Evolutionary conservation across 2,113 vertebrate species (phyloP), one percentile per base, ranked within the genome.

Genomic region (Chascanopsetta lugubris): DNA sequence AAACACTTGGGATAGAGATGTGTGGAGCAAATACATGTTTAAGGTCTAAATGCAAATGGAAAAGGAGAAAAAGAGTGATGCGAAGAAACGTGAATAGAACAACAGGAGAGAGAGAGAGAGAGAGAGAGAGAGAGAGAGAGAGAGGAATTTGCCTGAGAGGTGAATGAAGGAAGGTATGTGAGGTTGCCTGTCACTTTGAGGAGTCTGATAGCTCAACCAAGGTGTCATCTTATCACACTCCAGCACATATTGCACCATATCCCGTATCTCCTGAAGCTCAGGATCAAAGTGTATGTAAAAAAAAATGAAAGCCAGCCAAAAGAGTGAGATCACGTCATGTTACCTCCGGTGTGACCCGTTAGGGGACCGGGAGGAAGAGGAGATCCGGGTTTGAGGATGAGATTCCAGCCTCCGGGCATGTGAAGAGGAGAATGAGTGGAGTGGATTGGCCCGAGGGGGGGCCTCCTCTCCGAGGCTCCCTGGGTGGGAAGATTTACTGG

Each of bases 101-200:
- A 27, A 85, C 36, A 61, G 2, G 30, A 84, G 30, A 63, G 45
- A 53, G 45, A 27, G 60, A 34, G 18, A 43, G 81, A 88, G 73
- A 71, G 42, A 58, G 59, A 72, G 58, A 75, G 30, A 82, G 30
- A 63, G 45, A 55, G 48, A 21, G 67, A 36, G 20, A 45, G 82
- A 87, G 73, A 90, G 93, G 93, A 94, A 93, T 95, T 93, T 92
- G 89, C 94, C 94, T 91, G 85, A 91, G 88, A 94, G 93, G 89
- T 91, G 84, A 92, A 92, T 82, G 83, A 56, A 80, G 87, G 66
- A 61, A 88, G 76, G 85, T 88, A 83, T 87, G 80, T 75, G 36
- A 77, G 66, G 55, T 63, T 85, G 79, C 57, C 85, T 85, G 85
- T 89, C 89, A 90, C 82, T 69, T 69, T 82, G 68, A 77, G 87